Base-by-base conservation (phyloP, 2,797 vertebrate genomes). In the Buceros bicornis region DNA sequence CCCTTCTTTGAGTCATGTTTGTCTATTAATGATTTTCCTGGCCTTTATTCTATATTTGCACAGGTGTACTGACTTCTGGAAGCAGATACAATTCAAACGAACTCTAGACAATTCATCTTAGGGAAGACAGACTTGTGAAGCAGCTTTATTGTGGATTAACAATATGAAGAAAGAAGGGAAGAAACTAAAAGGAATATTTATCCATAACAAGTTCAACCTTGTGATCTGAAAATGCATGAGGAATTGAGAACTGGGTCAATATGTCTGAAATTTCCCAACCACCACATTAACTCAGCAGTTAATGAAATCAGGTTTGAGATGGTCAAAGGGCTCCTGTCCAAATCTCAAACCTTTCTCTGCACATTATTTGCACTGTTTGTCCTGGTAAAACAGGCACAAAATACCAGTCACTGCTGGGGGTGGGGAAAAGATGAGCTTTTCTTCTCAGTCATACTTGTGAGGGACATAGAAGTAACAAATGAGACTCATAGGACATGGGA, bases 391-490 rank as follows among this genome's bases (percentile, higher is more conserved):
- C 15, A 48, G 11, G 17, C 10, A 73, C 3, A 28, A 71, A 82
- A 62, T 28, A 50, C 16, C 1, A 1, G 42, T 58, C 2, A 0
- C 14, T 58, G 48, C 21, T 54, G 43, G 11, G 8, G 10, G 1
- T 35, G 13, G 7, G 28, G 18, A 65, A 60, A 78, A 56, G 3
- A 42, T 42, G 35, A 61, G 15, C 26, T 88, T 57, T 74, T 79
- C 53, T 66, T 69, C n/a, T 47, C 40, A n/a, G 1, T 19, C 16
- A 7, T 29, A 25, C 7, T 70, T 48, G 16, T 56, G 51, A 78
- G 12, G 5, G 15, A 40, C 19, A 22, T 3, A 3, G 2, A 79
- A 67, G 14, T 24, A 79, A 54, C 4, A 66, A 62, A 74, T 0
- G 1, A 61, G 15, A 37, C 45, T 47, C 16, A 21, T 0, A 58